Evolutionary conservation across 1,140 invertebrate species (phyloP), one percentile per base, ranked within the genome.

Genomic region (Drosophila ananassae): DNA sequence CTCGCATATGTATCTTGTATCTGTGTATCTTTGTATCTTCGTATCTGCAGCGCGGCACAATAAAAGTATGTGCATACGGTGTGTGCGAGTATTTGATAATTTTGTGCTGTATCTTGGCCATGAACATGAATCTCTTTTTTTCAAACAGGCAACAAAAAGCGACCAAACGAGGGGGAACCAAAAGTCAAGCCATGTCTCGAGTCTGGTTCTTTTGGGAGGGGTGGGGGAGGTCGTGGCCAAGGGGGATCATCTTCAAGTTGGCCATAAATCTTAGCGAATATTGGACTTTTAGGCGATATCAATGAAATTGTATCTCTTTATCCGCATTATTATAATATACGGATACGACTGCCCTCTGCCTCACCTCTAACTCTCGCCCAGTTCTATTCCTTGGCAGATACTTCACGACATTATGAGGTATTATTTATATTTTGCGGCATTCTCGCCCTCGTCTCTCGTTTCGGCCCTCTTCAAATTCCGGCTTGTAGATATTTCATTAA

Each of bases 301-400:
- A 91, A 91, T 90, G 90, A 91, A 91, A 91, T 91, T 90, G 82
- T 91, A 91, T 91, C 90, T 91, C 73, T 89, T 91, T 90, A 91
- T 91, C 90, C 90, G 85, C 90, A 90, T 90, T 89, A 91, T 91
- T 79, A 81, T 91, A 91, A 91, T 91, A 89, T 91, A 91, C 79
- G 78, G 75, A 80, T 89, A 61, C 79, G 75, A 77, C 62, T 60
- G 66, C 34, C 39, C 57, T 24, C 55, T 47, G 39, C 22, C 21
- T 32, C 61, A 32, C 24, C 53, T 50, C 53, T 50, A 25, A 7
- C 12, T 39, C 12, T 8, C 10, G 12, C 32, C 46, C 61, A 64
- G 51, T 71, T 77, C 71, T 81, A 69, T 69, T 56, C 39, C 66
- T 32, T 67, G 64, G 62, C 76, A 85, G 73, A 75, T 80, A 80